Evolutionary conservation across 2,888 invertebrate species (phyloP), one percentile per base, ranked within the genome.

Genomic region (Agonopterix heracliana): DNA sequence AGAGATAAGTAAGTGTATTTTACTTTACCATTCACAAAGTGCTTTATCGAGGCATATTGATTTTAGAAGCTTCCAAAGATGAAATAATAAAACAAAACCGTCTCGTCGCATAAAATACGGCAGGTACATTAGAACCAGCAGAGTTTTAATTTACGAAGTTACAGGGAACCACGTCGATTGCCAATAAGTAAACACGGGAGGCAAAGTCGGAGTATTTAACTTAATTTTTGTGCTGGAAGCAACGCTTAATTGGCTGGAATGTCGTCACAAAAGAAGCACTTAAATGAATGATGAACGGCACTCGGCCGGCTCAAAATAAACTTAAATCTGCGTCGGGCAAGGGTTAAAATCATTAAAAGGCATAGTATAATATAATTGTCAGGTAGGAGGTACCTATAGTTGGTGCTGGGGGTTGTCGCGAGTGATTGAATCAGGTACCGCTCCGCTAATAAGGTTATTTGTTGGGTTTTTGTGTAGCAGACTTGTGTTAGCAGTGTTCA

Each of bases 211-310:
- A 73, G 78, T 78, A 81, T 88, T 85, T 89, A 89, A 89, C 88
- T 89, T 88, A 89, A 89, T 89, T 89, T 89, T 89, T 89, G 87
- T 75, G 81, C 85, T 76, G 73, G 26, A 26, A 26, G 76, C 78
- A 82, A 68, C 70, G 72, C 78, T 79, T 89, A 89, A 89, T 86
- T 86, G 85, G 71, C 61, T 73, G 79, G 76, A 84, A 85, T 85
- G 76, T 71, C 78, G 76, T 77, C 83, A 87, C 83, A 87, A 88
- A 88, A 88, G 87, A 88, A 86, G 84, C 87, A 87, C 87, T 87
- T 84, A 84, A 82, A 82, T 67, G 74, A 76, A 81, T 76, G 71
- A 74, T 66, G 74, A 74, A 70, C 72, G 69, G 78, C 79, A 81
- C 81, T 82, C 80, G 73, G 74, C 68, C 69, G 79, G 86, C 83